These are phyloP conservation scores for Otus sunia DNA, from an alignment of 2,113 vertebrate genomes.

Conservation along the genomic window DNA sequence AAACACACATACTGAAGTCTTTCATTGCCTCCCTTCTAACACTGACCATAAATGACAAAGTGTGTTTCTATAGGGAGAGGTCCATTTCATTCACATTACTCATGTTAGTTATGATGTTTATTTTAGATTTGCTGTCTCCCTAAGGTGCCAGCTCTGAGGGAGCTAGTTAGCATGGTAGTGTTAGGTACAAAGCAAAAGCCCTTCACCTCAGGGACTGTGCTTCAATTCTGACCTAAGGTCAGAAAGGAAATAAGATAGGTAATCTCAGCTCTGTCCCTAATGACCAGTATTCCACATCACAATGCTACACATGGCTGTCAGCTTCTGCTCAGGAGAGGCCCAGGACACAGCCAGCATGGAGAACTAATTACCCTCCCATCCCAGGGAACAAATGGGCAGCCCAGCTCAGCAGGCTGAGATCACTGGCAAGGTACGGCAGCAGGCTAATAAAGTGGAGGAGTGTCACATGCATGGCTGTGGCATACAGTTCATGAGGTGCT, in stretches of 20 bases:
- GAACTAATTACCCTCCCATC: constrained; percentile 60
- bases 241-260: constrained; percentile 62
- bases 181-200: not conserved
- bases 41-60: not conserved
- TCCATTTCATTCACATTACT: not conserved
- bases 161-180: constrained; percentile 6
- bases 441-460: constrained; percentile 49
- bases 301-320: constrained; percentile 12
- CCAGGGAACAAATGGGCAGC: constrained; percentile 31
- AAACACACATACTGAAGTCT: not conserved
- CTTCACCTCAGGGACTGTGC: constrained; percentile 9
- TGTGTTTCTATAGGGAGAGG: not conserved
- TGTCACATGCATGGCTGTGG: constrained; percentile 20
- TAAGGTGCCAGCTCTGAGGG: constrained; percentile 20
- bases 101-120: not conserved
- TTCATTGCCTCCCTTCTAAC: not conserved
- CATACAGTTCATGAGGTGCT: constrained; percentile 10
- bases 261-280: constrained; percentile 46
- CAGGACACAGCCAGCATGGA: constrained; percentile 26
- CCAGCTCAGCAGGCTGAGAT: constrained; percentile 3
- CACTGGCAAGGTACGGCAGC: not conserved
- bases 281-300: constrained; percentile 24
- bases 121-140: not conserved
- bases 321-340: constrained; percentile 27
- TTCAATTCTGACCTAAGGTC: constrained; percentile 42